phyloP scores from a whole-genome alignment of 1,140 invertebrate genomes.

The Cryptotermes secundus region DNA sequence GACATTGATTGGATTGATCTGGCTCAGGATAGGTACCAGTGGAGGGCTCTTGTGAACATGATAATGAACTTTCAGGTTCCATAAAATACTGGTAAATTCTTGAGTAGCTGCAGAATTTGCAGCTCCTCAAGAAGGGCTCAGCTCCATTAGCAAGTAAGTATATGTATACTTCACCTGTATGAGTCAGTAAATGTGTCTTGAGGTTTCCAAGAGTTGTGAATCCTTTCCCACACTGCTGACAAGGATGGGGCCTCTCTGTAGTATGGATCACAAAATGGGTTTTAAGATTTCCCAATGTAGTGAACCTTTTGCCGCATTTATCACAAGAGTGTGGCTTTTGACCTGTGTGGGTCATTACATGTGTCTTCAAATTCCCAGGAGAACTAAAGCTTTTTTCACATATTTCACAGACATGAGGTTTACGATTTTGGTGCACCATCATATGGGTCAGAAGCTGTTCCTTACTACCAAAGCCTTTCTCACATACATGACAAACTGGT shows the following conservation, averaged over 20 bases:
- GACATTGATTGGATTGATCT: too few species aligned
- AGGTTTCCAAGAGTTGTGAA: constrained; percentile 47
- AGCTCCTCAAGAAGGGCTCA: too few species aligned
- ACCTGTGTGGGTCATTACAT: neutral
- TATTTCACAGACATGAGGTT: constrained; percentile 4
- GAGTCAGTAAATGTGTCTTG: neutral
- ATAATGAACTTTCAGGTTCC: too few species aligned
- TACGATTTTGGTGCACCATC: neutral
- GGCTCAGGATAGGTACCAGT: too few species aligned
- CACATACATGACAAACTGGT: neutral
- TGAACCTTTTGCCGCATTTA: constrained; percentile 36
- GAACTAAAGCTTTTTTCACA: constrained; percentile 6
- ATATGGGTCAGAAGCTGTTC: neutral
- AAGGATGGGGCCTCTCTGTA: constrained; percentile 43
- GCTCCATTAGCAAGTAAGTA: too few species aligned
- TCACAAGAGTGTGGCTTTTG: constrained; percentile 34
- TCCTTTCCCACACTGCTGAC: constrained; percentile 47
- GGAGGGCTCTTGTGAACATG: too few species aligned
- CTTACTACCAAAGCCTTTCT: neutral
- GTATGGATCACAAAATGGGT: constrained; percentile 36
- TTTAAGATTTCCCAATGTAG: constrained; percentile 31
- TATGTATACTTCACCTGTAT: neutral
- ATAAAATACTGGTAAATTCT: too few species aligned
- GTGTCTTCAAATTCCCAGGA: neutral
- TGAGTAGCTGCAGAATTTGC: too few species aligned